Evolutionary conservation across 2,113 vertebrate genomes (phyloP), one percentile per base, ranked within the genome.

Genomic region (Ochotona princeps): DNA sequence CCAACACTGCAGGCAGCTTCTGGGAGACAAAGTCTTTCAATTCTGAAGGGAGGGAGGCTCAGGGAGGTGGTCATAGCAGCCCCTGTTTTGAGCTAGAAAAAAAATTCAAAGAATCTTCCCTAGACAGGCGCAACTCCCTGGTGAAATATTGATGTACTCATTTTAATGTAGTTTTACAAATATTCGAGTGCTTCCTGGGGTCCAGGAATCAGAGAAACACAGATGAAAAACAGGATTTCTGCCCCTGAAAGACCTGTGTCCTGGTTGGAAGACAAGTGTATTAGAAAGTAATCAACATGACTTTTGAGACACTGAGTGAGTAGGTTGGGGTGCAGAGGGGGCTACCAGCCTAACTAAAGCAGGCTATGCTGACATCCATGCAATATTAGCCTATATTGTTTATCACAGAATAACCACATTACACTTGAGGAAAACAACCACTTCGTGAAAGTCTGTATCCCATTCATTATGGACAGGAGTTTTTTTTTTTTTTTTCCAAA

Each of bases 101-200:
- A 44, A 93, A 78, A 90, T 60, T 60, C 65, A 70, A 87, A 51
- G 54, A 61, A 21, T 72, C 90, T 82, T 94, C 63, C 70, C 30
- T 83, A 92, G 44, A 86, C 76, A 70, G 81, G 47, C 89, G 28
- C 28, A 54, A 76, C 61, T 30, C 8, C 73, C 51, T 81, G 61
- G 73, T 92, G 69, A 49, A 30, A 49, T n/a, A 26, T 10, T 69
- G 81, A 78, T 87, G 83, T 84, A 65, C 17, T 84, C 30, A 13
- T 65, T 93, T 72, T 44, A 54, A 61, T 87, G 65, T 92, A 70
- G n/a, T 83, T 84, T 32, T 28, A 88, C 90, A 91, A 57, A 63
- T 20, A 74, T 18, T 51, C 92, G 60, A 76, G 38, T 89, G 9
- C 47, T 90, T 83, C 74, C 66, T 92, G 61, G 38, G 63, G 23